Base-by-base conservation (phyloP, 2,113 vertebrate genomes). In the Callopanchax toddi region DNA sequence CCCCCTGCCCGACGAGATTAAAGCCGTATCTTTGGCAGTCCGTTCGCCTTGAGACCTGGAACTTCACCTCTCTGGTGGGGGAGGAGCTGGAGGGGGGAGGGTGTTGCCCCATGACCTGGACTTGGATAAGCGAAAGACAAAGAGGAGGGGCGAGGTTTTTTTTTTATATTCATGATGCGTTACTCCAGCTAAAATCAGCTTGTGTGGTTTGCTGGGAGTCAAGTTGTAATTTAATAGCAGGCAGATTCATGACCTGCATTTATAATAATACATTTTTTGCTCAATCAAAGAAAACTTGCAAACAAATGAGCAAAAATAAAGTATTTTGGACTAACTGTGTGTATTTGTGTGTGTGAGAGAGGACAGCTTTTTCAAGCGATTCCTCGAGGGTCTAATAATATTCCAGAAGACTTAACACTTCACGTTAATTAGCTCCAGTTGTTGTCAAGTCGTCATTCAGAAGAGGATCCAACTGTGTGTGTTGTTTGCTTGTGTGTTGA, bases 401-500 rank as follows among this genome's bases (percentile, higher is more conserved):
- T 50, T 66, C 5, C 26, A 16, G 13, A 36, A 56, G 40, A 60
- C 48, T 75, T 20, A 34, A 18, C 44, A 18, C 34, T 44, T 37
- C 37, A 18, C 20, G 46, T 12, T 49, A 37, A 71, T 54, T 56
- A 54, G 61, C 36, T 15, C 25, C 18, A 52, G 25, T 39, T 25
- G 39, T 25, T 53, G 58, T 54, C 25, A 70, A 52, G 37, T 39
- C 45, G 26, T 49, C 43, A 25, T 17, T 63, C 32, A 40, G n/a
- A 49, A 43, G 42, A 63, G 25, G 75, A 69, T 57, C 13, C 1
- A 25, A 29, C 5, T 43, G 15, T 34, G 36, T 36, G 36, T 50
- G 22, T 50, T 55, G 59, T 57, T 49, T 59, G 42, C 23, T 11
- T 68, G 50, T 42, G 57, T 75, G 52, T 34, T 71, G 25, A 69